Percentiles rank a stretch among this genome's conserved stretches.
These are phyloP conservation scores for Ceratoteleas bidentatus DNA, from an alignment of 1,140 invertebrate genomes.

Conservation along the genomic window DNA sequence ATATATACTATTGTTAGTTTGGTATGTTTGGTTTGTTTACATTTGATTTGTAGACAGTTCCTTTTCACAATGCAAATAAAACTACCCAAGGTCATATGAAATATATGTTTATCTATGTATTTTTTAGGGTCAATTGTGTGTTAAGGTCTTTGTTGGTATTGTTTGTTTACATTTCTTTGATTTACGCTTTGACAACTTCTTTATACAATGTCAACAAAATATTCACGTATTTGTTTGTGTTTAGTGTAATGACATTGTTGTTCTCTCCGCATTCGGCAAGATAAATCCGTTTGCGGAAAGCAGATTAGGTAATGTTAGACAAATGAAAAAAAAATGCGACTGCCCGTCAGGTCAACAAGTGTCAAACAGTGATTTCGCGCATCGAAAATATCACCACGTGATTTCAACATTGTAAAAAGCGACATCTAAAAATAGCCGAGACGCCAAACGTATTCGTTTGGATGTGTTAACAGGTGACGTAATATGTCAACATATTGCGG, in stretches of 20 bases:
- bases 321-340: slow-evolving; percentile 3
- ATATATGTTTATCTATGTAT: no score
- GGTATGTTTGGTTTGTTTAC: no score
- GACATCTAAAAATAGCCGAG: slow-evolving; percentile 52
- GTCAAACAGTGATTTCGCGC: slow-evolving; percentile 27
- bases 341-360: slow-evolving; percentile 50
- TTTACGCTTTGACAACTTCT: not conserved
- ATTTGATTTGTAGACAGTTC: no score
- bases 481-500: slow-evolving; percentile 57
- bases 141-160: no score
- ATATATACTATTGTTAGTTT: no score
- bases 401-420: slow-evolving; percentile 47
- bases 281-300: not conserved
- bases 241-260: no score
- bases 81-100: no score
- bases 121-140: no score
- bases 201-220: not conserved
- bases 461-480: slow-evolving; percentile 46
- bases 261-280: not conserved
- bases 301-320: slow-evolving; percentile 16
- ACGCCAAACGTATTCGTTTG: slow-evolving; percentile 54
- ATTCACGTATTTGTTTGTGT: no score
- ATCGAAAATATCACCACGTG: slow-evolving; percentile 35
- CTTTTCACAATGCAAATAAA: no score
- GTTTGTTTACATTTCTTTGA: no score